Percentiles rank a stretch among this genome's conserved stretches.
phyloP scores from a whole-genome alignment of 1,140 invertebrate genomes.

The Eubasilissa regina region DNA sequence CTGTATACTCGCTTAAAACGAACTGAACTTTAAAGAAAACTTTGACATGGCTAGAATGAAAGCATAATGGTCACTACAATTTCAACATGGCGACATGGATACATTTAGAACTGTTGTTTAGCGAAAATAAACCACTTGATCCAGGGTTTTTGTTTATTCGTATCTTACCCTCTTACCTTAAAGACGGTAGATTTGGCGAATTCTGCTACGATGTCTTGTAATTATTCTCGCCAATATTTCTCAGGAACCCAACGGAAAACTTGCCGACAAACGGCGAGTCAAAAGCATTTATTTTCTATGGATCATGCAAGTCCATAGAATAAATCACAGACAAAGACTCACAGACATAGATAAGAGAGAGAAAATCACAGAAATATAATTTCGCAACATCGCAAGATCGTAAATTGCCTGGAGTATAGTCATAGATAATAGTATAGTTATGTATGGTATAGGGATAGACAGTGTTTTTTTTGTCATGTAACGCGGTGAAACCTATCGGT shows the following conservation, averaged over 20 bases:
- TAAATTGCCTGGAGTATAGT: no score
- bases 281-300: neutral
- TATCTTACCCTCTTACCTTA: slow-evolving; percentile 54
- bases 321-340: neutral
- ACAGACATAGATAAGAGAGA: neutral
- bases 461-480: no score
- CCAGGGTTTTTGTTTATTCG: slow-evolving; percentile 46
- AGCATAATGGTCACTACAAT: slow-evolving; percentile 54
- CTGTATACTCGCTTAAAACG: slow-evolving; percentile 48
- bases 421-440: no score
- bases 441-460: no score
- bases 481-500: no score
- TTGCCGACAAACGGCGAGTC: slow-evolving; percentile 30
- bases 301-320: neutral
- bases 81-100: slow-evolving; percentile 47
- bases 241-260: slow-evolving; percentile 49
- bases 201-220: slow-evolving; percentile 41
- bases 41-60: slow-evolving; percentile 52
- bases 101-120: slow-evolving; percentile 31
- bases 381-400: neutral
- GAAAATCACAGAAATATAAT: slow-evolving; percentile 7
- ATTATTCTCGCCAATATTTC: slow-evolving; percentile 45
- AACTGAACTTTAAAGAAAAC: slow-evolving; percentile 52
- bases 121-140: slow-evolving; percentile 44
- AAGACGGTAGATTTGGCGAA: slow-evolving; percentile 52